Evolutionary conservation across 1,140 invertebrate species (phyloP).

Genomic region (Cephus cinctus): DNA sequence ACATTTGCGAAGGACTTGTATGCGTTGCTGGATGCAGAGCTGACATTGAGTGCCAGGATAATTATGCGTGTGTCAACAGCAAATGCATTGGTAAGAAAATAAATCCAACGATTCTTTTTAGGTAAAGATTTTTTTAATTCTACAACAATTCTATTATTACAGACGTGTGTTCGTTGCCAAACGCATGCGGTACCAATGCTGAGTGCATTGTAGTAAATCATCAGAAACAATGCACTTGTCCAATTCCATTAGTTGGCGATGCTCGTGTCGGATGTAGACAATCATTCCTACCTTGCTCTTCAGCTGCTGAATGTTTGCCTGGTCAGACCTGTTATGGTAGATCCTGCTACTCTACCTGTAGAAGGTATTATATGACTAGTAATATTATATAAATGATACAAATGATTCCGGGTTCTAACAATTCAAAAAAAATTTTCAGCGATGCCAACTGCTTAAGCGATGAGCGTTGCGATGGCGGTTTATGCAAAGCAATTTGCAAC

Average conservation of each 20-base stretch:
- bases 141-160: conserved; percentile 15
- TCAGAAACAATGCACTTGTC: conserved; percentile 72
- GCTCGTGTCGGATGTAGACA: conserved; percentile 71
- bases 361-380: conserved; percentile 53
- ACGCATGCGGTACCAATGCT: conserved; percentile 84
- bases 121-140: conserved; percentile 1
- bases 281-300: conserved; percentile 62
- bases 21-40: conserved; percentile 79
- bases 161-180: conserved; percentile 71
- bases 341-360: conserved; percentile 73
- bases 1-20: conserved; percentile 79
- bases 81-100: conserved; percentile 62
- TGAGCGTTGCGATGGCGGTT: conserved; percentile 77
- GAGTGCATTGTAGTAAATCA: conserved; percentile 70
- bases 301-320: conserved; percentile 65
- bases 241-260: conserved; percentile 71
- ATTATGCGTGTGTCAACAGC: conserved; percentile 71
- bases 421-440: conserved; percentile 53
- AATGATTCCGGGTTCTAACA: background rate
- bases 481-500: conserved; percentile 82
- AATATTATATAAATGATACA: conserved; percentile 1
- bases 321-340: conserved; percentile 72
- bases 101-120: conserved; percentile 4
- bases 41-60: conserved; percentile 71
- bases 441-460: conserved; percentile 79